A percentile compares a stretch with the other conserved stretches of the same genome.
Conservation (phyloP, 2,888 invertebrate genomes). For the Archips xylosteana region DNA sequence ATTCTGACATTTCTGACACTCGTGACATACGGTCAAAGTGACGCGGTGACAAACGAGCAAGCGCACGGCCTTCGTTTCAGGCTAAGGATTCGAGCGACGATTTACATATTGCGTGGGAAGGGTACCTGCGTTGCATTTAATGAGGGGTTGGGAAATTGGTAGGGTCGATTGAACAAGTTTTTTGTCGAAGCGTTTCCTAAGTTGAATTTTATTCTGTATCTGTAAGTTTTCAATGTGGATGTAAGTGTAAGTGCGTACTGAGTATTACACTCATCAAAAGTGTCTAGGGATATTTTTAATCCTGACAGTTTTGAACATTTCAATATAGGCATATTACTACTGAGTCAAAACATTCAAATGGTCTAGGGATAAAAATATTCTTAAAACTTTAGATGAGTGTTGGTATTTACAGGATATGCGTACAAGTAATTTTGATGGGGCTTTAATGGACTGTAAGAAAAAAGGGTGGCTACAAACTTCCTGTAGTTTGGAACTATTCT, state of each 20-base stretch:
- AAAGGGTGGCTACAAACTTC: too few relatives aligned
- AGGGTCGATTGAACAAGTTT: constrained; percentile 27
- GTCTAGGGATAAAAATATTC: too few relatives aligned
- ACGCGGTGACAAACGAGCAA: constrained; percentile 37
- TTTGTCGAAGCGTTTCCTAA: background rate
- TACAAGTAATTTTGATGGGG: too few relatives aligned
- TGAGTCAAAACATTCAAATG: too few relatives aligned
- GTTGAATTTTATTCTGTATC: background rate
- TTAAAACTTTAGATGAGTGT: too few relatives aligned
- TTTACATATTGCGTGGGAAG: constrained; percentile 36
- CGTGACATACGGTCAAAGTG: constrained; percentile 28
- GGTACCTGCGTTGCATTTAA: constrained; percentile 39
- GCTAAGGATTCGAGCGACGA: constrained; percentile 26
- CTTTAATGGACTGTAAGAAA: too few relatives aligned
- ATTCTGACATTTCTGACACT: constrained; percentile 44
- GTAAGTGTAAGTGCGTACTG: background rate
- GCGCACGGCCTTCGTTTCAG: constrained; percentile 13
- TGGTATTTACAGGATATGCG: too few relatives aligned
- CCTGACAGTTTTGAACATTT: too few relatives aligned
- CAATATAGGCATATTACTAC: too few relatives aligned
- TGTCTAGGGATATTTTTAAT: too few relatives aligned
- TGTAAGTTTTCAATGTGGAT: background rate
- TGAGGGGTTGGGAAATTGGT: constrained; percentile 27
- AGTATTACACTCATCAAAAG: too few relatives aligned
- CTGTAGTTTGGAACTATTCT: too few relatives aligned